phyloP scores from a whole-genome alignment of 2,113 vertebrate species.

The Podocnemis expansa region DNA sequence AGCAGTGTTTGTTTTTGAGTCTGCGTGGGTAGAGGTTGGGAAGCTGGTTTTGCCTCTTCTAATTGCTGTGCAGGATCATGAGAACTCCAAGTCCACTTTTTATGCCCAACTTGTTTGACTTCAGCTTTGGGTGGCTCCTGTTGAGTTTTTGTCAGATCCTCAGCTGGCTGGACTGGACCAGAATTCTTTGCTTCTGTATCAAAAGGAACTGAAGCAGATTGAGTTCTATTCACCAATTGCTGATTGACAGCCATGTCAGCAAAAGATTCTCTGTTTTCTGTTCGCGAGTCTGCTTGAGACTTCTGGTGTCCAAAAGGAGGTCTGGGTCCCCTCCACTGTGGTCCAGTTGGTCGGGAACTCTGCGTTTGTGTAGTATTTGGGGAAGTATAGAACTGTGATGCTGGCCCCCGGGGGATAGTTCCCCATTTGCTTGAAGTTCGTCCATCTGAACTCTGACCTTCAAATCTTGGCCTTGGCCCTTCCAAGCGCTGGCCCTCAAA shows the following conservation, averaged over 20 bases:
- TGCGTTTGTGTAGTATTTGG: constrained; percentile 69
- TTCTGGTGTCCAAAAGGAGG: constrained; percentile 76
- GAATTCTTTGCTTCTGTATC: constrained; percentile 60
- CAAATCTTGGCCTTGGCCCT: constrained; percentile 79
- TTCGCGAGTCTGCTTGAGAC: constrained; percentile 72
- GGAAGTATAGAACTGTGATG: constrained; percentile 81
- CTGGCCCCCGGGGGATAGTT: constrained; percentile 80
- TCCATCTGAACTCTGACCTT: constrained; percentile 78
- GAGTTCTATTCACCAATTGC: constrained; percentile 71
- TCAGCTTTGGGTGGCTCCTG: constrained; percentile 76
- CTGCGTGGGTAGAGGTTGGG: constrained; percentile 49
- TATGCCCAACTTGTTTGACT: constrained; percentile 73
- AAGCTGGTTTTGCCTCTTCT: constrained; percentile 77
- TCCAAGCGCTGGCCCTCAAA: constrained; percentile 81
- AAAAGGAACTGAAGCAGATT: constrained; percentile 62
- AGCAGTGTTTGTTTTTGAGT: constrained; percentile 57
- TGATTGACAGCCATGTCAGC: constrained; percentile 71
- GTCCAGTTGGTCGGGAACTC: constrained; percentile 74
- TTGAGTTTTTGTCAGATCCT: constrained; percentile 71
- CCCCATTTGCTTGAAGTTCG: constrained; percentile 78
- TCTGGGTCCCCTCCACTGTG: constrained; percentile 76
- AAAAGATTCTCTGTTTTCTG: constrained; percentile 79
- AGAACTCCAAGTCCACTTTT: constrained; percentile 79
- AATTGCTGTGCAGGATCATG: constrained; percentile 74
- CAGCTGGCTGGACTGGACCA: constrained; percentile 64